Conservation (phyloP, 2,797 vertebrate species). For the Brotogeris chrysoptera region DNA sequence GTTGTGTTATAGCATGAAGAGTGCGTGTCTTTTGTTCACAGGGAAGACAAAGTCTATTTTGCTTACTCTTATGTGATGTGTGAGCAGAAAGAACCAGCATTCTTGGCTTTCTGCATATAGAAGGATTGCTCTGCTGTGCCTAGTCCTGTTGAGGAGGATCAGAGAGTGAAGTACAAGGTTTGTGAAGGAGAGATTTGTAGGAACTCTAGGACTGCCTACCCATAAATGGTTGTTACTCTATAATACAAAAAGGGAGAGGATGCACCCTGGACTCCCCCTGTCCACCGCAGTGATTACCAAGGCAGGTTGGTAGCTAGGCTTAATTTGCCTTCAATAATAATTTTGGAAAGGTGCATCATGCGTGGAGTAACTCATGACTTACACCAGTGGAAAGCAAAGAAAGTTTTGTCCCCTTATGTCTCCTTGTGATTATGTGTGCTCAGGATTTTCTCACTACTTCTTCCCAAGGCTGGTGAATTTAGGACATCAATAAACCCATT, state of each 20-base stretch:
- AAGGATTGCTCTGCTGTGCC: background rate
- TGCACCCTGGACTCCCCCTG: background rate
- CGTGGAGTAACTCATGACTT: background rate
- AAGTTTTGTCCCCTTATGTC: background rate
- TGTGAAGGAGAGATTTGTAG: background rate
- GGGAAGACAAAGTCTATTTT: background rate
- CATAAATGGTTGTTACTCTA: accelerated
- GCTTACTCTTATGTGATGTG: background rate
- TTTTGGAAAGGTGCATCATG: background rate
- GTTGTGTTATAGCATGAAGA: background rate
- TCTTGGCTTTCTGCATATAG: background rate
- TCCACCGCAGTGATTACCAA: background rate
- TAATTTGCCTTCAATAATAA: background rate
- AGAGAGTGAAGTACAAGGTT: background rate
- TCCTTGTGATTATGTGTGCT: background rate
- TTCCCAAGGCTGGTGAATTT: background rate
- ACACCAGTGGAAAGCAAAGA: background rate
- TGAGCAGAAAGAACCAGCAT: background rate
- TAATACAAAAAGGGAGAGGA: background rate
- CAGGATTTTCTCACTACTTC: background rate
- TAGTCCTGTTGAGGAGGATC: background rate
- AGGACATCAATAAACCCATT: background rate
- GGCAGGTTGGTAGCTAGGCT: background rate
- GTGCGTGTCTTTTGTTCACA: background rate
- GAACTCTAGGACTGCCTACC: background rate